A percentile compares a stretch with the other conserved stretches of the same genome.
Evolutionary conservation across 2,888 invertebrate species (phyloP).

Genomic region (Euphydryas editha): DNA sequence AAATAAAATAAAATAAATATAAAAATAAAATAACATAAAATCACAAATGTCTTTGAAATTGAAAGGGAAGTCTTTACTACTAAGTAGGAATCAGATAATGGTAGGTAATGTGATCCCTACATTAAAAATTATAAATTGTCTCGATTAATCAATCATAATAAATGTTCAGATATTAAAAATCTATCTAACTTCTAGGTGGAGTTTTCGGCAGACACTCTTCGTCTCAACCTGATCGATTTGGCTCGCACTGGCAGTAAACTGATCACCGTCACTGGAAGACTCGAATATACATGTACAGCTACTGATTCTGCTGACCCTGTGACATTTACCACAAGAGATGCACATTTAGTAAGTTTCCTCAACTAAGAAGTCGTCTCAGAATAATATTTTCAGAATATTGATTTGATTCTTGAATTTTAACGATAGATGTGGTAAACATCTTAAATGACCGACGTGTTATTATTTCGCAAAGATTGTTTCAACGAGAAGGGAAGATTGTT

Average conservation of each 20-base stretch:
- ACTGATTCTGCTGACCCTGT: conserved; percentile 95
- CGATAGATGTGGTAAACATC: too few relatives aligned
- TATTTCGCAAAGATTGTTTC: too few relatives aligned
- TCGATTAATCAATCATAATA: not conserved
- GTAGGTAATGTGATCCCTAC: too few relatives aligned
- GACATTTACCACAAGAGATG: conserved; percentile 95
- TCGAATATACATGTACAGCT: conserved; percentile 94
- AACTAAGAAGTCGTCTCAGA: not conserved
- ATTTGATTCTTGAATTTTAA: too few relatives aligned
- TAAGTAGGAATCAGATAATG: too few relatives aligned
- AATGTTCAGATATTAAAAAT: not conserved
- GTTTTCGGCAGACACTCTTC: conserved; percentile 94
- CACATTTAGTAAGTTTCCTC: conserved; percentile 90
- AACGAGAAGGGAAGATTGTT: too few relatives aligned
- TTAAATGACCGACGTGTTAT: too few relatives aligned
- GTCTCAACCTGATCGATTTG: conserved; percentile 94
- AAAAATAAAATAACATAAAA: too few relatives aligned
- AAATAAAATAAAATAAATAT: too few relatives aligned
- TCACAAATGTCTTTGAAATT: too few relatives aligned
- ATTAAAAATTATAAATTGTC: not conserved
- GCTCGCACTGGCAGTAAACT: conserved; percentile 92
- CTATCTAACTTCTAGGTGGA: conserved; percentile 87
- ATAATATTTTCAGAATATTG: too few relatives aligned
- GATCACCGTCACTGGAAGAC: conserved; percentile 91
- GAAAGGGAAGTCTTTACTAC: too few relatives aligned